Evolutionary conservation across 2,113 vertebrate genomes (phyloP).

Genomic region (Todiramphus chloris): DNA sequence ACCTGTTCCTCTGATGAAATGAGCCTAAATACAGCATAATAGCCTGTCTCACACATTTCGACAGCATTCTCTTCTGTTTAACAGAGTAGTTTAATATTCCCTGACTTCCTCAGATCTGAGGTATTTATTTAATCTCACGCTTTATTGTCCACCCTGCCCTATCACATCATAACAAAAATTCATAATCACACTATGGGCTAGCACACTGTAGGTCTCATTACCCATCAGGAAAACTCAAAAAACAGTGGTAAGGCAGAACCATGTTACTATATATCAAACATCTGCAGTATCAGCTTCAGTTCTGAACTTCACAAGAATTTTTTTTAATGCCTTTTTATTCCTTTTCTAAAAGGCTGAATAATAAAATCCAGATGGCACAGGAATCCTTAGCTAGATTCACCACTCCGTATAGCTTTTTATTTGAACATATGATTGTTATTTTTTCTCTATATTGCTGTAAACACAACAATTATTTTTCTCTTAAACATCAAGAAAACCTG

Average conservation of each 20-base stretch:
- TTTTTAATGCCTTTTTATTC: background rate
- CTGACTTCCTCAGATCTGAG: background rate
- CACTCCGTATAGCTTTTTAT: background rate
- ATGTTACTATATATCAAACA: background rate
- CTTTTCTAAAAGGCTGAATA: background rate
- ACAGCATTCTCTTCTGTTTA: background rate
- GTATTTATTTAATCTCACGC: background rate
- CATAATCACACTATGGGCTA: background rate
- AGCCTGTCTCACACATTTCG: background rate
- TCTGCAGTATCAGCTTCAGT: background rate
- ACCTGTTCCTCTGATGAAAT: background rate
- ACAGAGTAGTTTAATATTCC: background rate
- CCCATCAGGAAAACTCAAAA: background rate
- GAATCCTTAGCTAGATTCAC: background rate
- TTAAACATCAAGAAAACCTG: background rate
- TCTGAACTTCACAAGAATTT: background rate
- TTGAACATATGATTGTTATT: background rate
- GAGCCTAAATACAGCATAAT: background rate
- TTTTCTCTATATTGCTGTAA: background rate
- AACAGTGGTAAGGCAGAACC: background rate
- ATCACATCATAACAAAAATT: background rate
- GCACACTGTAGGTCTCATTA: background rate
- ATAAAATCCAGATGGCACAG: background rate
- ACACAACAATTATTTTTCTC: background rate
- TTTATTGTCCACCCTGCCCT: background rate